A percentile compares a stretch with the other conserved stretches of the same genome.
These are phyloP conservation scores for Acleris holmiana DNA, from an alignment of 2,888 invertebrate species.

Conservation along the genomic window DNA sequence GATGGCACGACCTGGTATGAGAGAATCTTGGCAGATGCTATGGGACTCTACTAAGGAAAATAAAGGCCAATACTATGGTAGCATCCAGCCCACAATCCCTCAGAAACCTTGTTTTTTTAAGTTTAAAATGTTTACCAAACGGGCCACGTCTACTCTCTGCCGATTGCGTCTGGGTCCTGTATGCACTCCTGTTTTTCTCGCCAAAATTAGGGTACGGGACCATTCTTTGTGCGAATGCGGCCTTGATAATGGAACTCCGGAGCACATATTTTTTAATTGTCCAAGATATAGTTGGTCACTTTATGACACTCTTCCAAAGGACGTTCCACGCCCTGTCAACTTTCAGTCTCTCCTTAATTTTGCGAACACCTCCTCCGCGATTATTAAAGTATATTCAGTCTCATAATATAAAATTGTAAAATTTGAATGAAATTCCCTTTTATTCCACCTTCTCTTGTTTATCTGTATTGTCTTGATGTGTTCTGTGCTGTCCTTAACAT, in stretches of 20 bases:
- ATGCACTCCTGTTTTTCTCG: slow-evolving; percentile 35
- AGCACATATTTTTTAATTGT: slow-evolving; percentile 8
- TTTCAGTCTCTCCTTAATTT: neutral
- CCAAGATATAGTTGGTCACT: neutral
- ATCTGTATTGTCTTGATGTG: no score
- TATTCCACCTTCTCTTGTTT: no score
- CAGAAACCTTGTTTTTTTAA: slow-evolving; percentile 3
- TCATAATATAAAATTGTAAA: neutral
- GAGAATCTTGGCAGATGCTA: neutral
- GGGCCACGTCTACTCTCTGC: slow-evolving; percentile 24
- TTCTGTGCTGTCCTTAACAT: no score
- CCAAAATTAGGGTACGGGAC: slow-evolving; percentile 33
- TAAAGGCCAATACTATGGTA: neutral
- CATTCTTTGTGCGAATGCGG: slow-evolving; percentile 39
- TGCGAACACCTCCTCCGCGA: neutral
- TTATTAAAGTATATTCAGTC: neutral
- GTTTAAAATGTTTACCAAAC: slow-evolving; percentile 1
- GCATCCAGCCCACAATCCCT: slow-evolving; percentile 2
- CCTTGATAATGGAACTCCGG: slow-evolving; percentile 27
- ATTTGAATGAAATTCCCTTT: neutral
- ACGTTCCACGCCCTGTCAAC: neutral
- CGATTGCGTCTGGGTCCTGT: slow-evolving; percentile 34
- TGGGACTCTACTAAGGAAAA: neutral
- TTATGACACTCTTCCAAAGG: neutral
- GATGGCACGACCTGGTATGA: neutral